These are phyloP conservation scores for Oreotrochilus melanogaster DNA, from an alignment of 2,113 vertebrate genomes.

Conservation along the genomic window DNA sequence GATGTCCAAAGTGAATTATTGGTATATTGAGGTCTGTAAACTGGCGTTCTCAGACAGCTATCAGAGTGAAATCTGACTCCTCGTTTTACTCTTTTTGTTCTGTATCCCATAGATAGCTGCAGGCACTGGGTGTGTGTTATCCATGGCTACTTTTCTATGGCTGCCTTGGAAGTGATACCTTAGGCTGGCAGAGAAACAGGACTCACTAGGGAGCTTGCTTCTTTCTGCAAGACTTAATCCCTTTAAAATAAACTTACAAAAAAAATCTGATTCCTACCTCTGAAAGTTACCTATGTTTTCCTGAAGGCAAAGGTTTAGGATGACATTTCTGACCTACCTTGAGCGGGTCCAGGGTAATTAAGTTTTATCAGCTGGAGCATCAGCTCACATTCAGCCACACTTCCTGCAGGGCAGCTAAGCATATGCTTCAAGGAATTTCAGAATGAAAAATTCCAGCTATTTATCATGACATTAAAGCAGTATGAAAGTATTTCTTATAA, in stretches of 20 bases:
- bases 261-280: not conserved
- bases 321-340: not conserved
- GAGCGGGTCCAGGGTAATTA: not conserved
- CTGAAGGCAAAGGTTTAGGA: not conserved
- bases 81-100: not conserved
- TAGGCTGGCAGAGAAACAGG: not conserved
- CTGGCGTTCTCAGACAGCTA: not conserved
- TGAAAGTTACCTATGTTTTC: not conserved
- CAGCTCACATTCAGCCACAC: not conserved
- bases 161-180: not conserved
- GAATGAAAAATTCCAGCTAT: not conserved
- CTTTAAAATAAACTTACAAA: slow-evolving; percentile 1
- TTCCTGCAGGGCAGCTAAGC: not conserved
- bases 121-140: not conserved
- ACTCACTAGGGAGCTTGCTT: not conserved
- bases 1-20: not conserved
- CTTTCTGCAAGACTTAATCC: slow-evolving; percentile 1
- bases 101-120: not conserved
- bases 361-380: not conserved
- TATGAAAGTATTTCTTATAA: not conserved
- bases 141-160: not conserved
- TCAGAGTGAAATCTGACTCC: not conserved
- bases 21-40: not conserved
- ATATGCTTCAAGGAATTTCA: not conserved
- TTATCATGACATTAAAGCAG: not conserved